Conservation (phyloP, 2,888 invertebrate species). For the Pyrgus malvae region DNA sequence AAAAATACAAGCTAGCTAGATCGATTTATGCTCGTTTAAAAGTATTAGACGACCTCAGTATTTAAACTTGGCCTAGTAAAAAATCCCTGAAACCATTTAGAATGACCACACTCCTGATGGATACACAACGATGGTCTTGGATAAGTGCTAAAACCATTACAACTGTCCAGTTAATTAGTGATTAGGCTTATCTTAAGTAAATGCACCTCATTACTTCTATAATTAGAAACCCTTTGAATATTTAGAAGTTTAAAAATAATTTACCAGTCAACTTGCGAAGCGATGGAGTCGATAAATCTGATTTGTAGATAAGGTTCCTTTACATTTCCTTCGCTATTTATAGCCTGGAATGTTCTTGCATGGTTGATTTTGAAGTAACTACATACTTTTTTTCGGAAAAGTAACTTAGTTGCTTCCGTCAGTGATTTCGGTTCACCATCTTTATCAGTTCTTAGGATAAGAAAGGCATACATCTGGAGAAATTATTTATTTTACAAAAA, state of each 20-base stretch:
- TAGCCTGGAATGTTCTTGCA: not conserved
- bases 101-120: no score
- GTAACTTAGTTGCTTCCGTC: no score
- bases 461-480: no score
- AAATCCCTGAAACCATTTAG: no score
- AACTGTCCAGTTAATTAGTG: conserved; percentile 2
- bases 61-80: not conserved
- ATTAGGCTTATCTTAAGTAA: conserved; percentile 17
- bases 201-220: conserved; percentile 15
- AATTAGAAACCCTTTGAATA: conserved; percentile 21
- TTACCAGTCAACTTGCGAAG: conserved; percentile 1
- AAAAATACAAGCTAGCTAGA: no score
- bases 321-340: not conserved
- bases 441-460: no score
- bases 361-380: no score
- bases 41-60: not conserved
- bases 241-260: conserved; percentile 16
- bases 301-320: not conserved
- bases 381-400: no score
- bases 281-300: not conserved
- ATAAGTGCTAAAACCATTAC: conserved; percentile 8
- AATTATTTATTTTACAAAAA: no score
- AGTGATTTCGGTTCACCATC: no score
- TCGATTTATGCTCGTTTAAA: no score
- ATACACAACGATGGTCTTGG: no score